phyloP scores from a whole-genome alignment of 1,140 invertebrate species.

The Telenomus remus region DNA sequence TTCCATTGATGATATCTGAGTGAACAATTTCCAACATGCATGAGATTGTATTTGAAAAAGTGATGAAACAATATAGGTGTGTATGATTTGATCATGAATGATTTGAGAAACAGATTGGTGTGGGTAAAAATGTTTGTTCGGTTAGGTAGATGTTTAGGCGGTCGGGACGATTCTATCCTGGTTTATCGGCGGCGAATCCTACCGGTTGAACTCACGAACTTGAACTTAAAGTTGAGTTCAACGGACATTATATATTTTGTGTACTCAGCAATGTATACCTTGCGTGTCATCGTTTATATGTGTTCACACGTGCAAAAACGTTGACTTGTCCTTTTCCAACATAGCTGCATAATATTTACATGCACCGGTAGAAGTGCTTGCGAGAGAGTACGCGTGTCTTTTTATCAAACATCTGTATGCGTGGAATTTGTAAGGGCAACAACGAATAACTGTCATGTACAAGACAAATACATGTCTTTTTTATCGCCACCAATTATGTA shows the following conservation, averaged over 20 bases:
- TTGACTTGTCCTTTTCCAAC: conserved; percentile 60
- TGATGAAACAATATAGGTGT: too few species aligned
- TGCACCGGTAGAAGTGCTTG: conserved; percentile 51
- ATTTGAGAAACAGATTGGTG: too few species aligned
- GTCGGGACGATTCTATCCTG: conserved; percentile 50
- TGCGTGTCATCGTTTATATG: conserved; percentile 61
- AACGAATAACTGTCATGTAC: conserved; percentile 57
- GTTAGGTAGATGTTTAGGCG: conserved; percentile 43
- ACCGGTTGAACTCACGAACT: conserved; percentile 59
- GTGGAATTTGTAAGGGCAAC: conserved; percentile 59
- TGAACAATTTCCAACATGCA: too few species aligned
- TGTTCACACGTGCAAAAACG: conserved; percentile 58
- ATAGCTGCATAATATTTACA: conserved; percentile 63
- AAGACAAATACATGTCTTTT: conserved; percentile 3
- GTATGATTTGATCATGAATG: too few species aligned
- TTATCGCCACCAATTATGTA: background rate
- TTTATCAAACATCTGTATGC: conserved; percentile 62
- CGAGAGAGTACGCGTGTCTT: conserved; percentile 56
- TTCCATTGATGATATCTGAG: too few species aligned
- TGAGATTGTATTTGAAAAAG: too few species aligned
- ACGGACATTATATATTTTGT: conserved; percentile 61
- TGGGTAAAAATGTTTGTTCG: too few species aligned
- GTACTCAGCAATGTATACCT: conserved; percentile 60
- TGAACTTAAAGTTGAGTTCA: conserved; percentile 60
- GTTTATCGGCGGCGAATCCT: conserved; percentile 56